Percentiles rank a stretch among this genome's conserved stretches.
phyloP scores from a whole-genome alignment of 1,140 invertebrate species.

The Trypoxylus dichotomus region DNA sequence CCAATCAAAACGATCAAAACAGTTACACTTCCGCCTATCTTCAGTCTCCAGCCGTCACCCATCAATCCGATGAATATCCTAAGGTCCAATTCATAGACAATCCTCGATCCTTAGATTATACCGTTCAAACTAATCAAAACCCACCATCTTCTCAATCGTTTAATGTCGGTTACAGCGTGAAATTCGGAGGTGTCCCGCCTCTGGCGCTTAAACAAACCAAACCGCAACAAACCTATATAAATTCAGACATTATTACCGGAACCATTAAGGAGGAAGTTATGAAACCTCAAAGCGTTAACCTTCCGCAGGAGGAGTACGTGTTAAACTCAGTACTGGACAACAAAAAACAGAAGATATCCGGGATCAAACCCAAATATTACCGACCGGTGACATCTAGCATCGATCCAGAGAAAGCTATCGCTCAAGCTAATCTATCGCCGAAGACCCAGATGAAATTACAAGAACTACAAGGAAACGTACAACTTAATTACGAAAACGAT shows the following conservation, averaged over 20 bases:
- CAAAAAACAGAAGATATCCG: conserved; percentile 37
- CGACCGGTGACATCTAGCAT: not conserved
- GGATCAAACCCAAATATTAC: conserved; percentile 36
- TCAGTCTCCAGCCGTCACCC: not conserved
- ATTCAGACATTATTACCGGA: conserved; percentile 37
- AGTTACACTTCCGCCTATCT: not conserved
- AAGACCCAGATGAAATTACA: conserved; percentile 34
- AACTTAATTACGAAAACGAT: conserved; percentile 19
- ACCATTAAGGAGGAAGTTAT: conserved; percentile 27
- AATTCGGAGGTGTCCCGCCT: conserved; percentile 30
- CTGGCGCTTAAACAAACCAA: not conserved
- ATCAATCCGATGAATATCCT: not conserved
- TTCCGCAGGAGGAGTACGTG: conserved; percentile 24
- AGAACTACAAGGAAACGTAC: not conserved
- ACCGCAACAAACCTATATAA: not conserved
- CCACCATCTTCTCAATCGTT: conserved; percentile 36
- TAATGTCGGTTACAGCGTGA: conserved; percentile 45
- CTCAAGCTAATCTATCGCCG: conserved; percentile 34
- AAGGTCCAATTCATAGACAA: not conserved
- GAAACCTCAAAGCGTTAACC: not conserved
- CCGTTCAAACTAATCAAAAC: not conserved
- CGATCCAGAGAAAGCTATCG: conserved; percentile 19
- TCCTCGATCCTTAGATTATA: not conserved
- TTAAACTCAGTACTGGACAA: conserved; percentile 14
- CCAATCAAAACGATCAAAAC: not conserved